A percentile compares a stretch with the other conserved stretches of the same genome.
Conservation (phyloP, 2,888 invertebrate genomes). For the Girardia tigrina region DNA sequence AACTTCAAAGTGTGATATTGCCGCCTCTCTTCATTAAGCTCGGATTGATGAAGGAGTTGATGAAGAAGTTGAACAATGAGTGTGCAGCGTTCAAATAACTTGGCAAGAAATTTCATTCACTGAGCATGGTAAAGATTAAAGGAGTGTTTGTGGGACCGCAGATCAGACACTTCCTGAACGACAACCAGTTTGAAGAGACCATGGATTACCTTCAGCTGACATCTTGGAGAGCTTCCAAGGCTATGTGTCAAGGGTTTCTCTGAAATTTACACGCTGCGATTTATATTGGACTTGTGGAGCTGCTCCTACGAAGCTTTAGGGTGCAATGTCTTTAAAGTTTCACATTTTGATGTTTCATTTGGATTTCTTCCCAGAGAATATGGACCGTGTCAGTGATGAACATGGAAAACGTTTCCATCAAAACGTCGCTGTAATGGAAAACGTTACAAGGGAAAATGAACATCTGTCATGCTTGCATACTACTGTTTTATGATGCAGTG, state of each 20-base stretch:
- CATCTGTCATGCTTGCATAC: slow-evolving; percentile 7
- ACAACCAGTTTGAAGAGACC: not conserved
- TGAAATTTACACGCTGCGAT: too few relatives aligned
- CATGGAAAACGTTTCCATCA: slow-evolving; percentile 16
- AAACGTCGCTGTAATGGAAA: slow-evolving; percentile 28
- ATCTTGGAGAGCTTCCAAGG: too few relatives aligned
- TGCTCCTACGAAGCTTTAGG: not conserved
- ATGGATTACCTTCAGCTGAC: too few relatives aligned
- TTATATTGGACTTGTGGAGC: too few relatives aligned
- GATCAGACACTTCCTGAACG: slow-evolving; percentile 6
- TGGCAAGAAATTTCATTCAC: not conserved
- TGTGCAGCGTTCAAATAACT: slow-evolving; percentile 18
- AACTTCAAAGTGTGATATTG: not conserved
- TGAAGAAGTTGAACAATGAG: not conserved
- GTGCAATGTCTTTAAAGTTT: slow-evolving; percentile 24
- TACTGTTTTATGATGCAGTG: slow-evolving; percentile 2
- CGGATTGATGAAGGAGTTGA: too few relatives aligned
- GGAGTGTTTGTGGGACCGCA: slow-evolving; percentile 23
- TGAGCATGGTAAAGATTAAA: slow-evolving; percentile 17
- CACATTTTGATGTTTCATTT: slow-evolving; percentile 24
- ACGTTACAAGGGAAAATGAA: slow-evolving; percentile 20
- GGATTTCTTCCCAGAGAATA: slow-evolving; percentile 25
- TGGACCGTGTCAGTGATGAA: slow-evolving; percentile 2
- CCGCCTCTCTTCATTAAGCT: not conserved
- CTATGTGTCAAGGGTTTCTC: too few relatives aligned